Evolutionary conservation across 2,113 vertebrate species (phyloP).

Genomic region (Actenoides hombroni): DNA sequence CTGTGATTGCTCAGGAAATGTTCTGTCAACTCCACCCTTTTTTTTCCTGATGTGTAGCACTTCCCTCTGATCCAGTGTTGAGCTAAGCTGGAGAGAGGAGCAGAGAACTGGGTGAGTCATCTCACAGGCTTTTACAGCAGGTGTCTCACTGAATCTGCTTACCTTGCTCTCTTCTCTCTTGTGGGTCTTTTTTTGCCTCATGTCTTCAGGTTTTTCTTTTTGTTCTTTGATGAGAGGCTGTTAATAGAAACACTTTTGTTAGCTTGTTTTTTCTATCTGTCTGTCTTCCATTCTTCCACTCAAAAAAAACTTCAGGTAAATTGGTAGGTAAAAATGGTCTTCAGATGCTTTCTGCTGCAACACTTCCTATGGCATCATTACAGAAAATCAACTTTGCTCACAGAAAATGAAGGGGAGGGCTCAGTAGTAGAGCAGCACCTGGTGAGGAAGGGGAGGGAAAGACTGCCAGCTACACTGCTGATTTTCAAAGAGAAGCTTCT

Average conservation of each 20-base stretch:
- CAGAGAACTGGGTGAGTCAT: constrained; percentile 23
- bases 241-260: not conserved
- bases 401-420: not conserved
- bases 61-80: not conserved
- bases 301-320: not conserved
- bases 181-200: not conserved
- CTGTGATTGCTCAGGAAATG: constrained; percentile 53
- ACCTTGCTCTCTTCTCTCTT: not conserved
- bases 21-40: constrained; percentile 57
- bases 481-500: not conserved
- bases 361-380: not conserved
- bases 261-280: not conserved
- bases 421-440: not conserved
- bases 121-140: not conserved
- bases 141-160: not conserved
- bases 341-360: not conserved
- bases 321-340: not conserved
- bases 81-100: not conserved
- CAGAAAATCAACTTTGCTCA: not conserved
- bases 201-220: not conserved
- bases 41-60: constrained; percentile 27
- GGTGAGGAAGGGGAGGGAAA: not conserved
- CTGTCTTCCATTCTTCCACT: not conserved
- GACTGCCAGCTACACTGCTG: not conserved
- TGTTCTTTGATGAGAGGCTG: not conserved